Conservation (phyloP, 2,888 invertebrate species). For the Ethmia dodecea region DNA sequence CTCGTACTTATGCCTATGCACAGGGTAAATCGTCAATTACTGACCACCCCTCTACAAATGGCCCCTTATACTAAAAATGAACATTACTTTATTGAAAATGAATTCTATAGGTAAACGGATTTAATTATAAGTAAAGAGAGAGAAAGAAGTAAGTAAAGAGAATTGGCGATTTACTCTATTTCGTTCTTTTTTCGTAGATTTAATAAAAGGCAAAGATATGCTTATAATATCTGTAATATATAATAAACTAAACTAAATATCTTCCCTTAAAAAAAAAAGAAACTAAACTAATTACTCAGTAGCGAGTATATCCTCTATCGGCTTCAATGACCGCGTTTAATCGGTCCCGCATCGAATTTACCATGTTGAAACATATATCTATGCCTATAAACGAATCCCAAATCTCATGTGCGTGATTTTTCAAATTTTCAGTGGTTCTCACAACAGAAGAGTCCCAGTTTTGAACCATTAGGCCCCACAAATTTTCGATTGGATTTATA, state of each 20-base stretch:
- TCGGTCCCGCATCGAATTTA: not conserved
- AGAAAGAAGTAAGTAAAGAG: no score
- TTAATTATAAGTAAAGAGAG: no score
- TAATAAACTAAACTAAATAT: not conserved
- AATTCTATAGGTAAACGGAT: no score
- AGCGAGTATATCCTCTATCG: not conserved
- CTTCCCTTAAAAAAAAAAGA: not conserved
- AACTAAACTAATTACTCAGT: not conserved
- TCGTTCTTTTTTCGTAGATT: no score
- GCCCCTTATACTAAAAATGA: no score
- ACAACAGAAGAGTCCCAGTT: not conserved
- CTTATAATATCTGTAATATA: not conserved
- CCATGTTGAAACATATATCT: not conserved
- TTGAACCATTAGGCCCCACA: conserved; percentile 5
- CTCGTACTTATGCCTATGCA: no score
- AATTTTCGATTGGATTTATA: conserved; percentile 5
- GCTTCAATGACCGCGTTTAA: not conserved
- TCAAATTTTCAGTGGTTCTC: not conserved
- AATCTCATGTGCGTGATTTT: not conserved
- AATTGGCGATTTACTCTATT: no score
- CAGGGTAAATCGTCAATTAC: no score
- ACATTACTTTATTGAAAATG: no score
- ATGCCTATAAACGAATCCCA: not conserved
- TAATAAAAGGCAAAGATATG: not conserved
- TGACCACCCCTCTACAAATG: no score